These are phyloP conservation scores for Trachelus troglodyta DNA, from an alignment of 2,888 invertebrate genomes.

Conservation along the genomic window DNA sequence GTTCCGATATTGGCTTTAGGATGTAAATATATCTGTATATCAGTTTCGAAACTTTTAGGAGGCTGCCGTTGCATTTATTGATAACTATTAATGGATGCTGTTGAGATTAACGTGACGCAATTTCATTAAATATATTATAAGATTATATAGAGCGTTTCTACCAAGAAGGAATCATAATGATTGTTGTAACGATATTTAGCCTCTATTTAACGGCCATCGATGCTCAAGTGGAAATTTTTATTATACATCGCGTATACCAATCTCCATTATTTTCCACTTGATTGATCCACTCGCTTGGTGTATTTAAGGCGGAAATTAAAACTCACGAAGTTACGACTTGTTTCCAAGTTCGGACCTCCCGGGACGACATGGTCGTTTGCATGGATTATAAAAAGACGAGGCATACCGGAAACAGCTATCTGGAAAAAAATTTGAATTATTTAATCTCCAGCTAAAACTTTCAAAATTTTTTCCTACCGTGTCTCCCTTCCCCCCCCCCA, in stretches of 20 bases:
- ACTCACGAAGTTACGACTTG: background rate
- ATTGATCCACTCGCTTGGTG: conserved; percentile 31
- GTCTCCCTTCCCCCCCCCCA: too few relatives aligned
- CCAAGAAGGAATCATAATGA: background rate
- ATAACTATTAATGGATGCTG: background rate
- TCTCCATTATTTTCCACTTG: conserved; percentile 35
- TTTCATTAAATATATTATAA: background rate
- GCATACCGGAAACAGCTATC: background rate
- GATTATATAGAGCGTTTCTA: too few relatives aligned
- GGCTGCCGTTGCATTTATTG: background rate
- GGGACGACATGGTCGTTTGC: background rate
- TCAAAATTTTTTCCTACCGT: background rate
- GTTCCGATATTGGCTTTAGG: background rate
- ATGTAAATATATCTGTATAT: background rate
- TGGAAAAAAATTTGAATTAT: background rate
- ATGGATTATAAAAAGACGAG: background rate
- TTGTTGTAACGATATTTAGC: background rate
- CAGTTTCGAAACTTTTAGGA: background rate
- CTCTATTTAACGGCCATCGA: background rate
- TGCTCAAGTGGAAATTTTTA: background rate
- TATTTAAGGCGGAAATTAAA: background rate
- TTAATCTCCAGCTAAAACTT: background rate
- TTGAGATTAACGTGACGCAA: background rate
- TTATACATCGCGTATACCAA: conserved; percentile 27
- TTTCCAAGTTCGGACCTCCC: background rate